Evolutionary conservation across 2,797 vertebrate genomes (phyloP).

Genomic region (Pterois miles): DNA sequence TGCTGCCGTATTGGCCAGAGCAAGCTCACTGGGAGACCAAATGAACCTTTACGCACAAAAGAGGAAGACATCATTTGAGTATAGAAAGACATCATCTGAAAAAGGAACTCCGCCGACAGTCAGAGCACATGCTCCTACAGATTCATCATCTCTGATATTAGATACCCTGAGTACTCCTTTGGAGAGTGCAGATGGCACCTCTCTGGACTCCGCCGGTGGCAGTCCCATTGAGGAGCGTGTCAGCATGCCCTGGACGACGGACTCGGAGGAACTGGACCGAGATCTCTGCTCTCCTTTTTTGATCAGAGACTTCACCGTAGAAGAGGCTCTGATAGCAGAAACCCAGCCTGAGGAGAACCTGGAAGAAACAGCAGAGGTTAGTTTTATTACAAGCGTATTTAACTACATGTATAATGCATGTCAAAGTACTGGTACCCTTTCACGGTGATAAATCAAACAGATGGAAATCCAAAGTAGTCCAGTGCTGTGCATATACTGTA

Average conservation of each 20-base stretch:
- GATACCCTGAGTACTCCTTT: slow-evolving; percentile 18
- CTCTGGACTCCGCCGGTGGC: slow-evolving; percentile 53
- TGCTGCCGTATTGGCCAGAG: slow-evolving; percentile 37
- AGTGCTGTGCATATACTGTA: neutral
- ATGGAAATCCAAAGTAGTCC: neutral
- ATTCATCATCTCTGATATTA: slow-evolving; percentile 3
- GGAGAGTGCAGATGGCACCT: slow-evolving; percentile 53
- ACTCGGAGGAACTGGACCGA: slow-evolving; percentile 61
- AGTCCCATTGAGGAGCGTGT: slow-evolving; percentile 65
- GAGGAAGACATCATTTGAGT: slow-evolving; percentile 6
- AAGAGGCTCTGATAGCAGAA: slow-evolving; percentile 48
- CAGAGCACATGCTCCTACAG: slow-evolving; percentile 5
- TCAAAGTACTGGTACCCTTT: neutral
- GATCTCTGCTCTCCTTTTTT: slow-evolving; percentile 30
- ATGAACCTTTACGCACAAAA: neutral
- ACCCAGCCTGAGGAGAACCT: slow-evolving; percentile 15
- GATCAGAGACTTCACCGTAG: slow-evolving; percentile 53
- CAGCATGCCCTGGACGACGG: slow-evolving; percentile 48
- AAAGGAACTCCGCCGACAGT: slow-evolving; percentile 42
- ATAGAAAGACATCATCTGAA: slow-evolving; percentile 21
- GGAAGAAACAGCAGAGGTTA: slow-evolving; percentile 63
- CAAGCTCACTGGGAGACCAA: slow-evolving; percentile 56
- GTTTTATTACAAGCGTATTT: slow-evolving; percentile 11
- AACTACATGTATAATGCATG: neutral
- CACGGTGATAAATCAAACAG: neutral